Evolutionary conservation across 2,113 vertebrate species (phyloP).

Genomic region (Pelmatolapia mariae): DNA sequence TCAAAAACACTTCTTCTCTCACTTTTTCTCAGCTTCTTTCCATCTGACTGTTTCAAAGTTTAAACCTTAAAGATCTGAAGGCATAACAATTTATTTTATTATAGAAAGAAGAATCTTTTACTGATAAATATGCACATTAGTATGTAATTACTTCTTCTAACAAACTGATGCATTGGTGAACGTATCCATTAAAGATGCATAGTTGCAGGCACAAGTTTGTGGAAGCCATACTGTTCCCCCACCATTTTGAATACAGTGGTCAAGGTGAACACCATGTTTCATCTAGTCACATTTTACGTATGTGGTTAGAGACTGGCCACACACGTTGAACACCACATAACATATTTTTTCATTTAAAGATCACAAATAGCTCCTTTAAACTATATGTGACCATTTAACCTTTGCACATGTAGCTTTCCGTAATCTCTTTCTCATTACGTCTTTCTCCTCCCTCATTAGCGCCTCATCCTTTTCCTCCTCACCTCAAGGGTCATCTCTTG

Average conservation of each 20-base stretch:
- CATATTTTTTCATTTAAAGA: not conserved
- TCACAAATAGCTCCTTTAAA: not conserved
- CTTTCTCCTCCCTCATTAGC: not conserved
- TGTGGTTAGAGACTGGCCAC: not conserved
- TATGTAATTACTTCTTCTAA: not conserved
- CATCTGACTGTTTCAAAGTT: not conserved
- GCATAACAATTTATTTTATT: not conserved
- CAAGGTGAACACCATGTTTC: not conserved
- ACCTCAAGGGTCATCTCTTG: not conserved
- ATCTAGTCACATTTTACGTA: not conserved
- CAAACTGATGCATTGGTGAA: not conserved
- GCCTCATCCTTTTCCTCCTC: not conserved
- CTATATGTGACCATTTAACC: not conserved
- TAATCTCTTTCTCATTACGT: not conserved
- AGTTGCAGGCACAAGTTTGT: not conserved
- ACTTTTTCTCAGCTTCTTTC: not conserved
- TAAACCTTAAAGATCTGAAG: not conserved
- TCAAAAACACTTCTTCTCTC: not conserved
- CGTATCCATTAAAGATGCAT: not conserved
- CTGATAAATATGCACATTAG: not conserved
- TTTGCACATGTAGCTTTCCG: not conserved
- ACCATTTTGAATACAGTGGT: not conserved
- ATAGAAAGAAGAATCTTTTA: not conserved
- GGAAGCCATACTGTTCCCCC: not conserved
- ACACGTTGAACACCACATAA: not conserved